A percentile compares a stretch with the other conserved stretches of the same genome.
Conservation (phyloP, 2,888 invertebrate genomes). For the Chrysolina americana region DNA sequence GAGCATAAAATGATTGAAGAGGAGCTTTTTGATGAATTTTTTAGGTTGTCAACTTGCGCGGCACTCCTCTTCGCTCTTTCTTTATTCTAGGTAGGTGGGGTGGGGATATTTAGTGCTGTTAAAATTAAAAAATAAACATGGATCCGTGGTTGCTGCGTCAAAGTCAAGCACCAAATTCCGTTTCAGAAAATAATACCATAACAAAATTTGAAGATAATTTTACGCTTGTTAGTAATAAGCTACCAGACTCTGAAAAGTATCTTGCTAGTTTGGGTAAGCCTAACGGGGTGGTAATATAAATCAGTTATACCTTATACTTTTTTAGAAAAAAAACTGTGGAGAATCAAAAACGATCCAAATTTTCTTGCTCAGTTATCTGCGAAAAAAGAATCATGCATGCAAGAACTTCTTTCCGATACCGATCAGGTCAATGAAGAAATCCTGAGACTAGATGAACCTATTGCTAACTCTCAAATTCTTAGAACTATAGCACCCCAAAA, state of each 20-base stretch:
- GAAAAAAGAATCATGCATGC: conserved; percentile 72
- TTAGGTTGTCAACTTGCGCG: too few relatives aligned
- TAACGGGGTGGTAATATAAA: conserved; percentile 5
- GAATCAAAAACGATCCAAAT: conserved; percentile 70
- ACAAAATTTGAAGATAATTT: conserved; percentile 66
- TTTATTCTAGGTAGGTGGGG: too few relatives aligned
- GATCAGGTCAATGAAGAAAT: conserved; percentile 51
- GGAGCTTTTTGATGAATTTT: too few relatives aligned
- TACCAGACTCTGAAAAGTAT: conserved; percentile 64
- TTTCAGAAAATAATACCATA: conserved; percentile 49
- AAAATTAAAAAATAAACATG: conserved; percentile 44
- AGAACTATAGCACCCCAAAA: conserved; percentile 70
- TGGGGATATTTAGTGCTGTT: too few relatives aligned
- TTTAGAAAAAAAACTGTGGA: conserved; percentile 70
- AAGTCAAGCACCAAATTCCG: conserved; percentile 44
- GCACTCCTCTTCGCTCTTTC: too few relatives aligned
- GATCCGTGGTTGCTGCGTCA: conserved; percentile 60
- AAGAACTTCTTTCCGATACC: conserved; percentile 65
- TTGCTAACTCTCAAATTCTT: conserved; percentile 67
- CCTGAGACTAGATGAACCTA: conserved; percentile 68
- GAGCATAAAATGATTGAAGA: too few relatives aligned
- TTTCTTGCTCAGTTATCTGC: conserved; percentile 70
- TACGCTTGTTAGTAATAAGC: conserved; percentile 52
- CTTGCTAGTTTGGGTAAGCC: conserved; percentile 61
- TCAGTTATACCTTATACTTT: conserved; percentile 45